Evolutionary conservation across 37 sponge, comb jelly and placozoan species (phyloP).

Genomic region (Geodia barretti): DNA sequence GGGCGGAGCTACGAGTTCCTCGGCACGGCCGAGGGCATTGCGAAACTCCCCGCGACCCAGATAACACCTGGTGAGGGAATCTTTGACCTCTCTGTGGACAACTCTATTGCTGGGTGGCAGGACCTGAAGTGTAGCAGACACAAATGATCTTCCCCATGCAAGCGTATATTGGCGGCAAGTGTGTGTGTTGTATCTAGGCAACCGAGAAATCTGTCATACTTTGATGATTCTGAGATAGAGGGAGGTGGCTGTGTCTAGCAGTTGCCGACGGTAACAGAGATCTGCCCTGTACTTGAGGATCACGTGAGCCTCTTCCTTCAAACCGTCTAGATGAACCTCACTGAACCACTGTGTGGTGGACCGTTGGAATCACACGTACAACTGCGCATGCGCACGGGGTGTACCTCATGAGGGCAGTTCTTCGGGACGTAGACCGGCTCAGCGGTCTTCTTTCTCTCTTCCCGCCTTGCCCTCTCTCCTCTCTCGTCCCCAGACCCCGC

Average conservation of each 20-base stretch:
- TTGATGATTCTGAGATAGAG: no score
- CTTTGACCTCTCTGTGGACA: conserved; percentile 45
- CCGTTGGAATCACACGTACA: no score
- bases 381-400: no score
- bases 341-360: conserved; percentile 31
- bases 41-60: neutral
- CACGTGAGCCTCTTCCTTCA: conserved; percentile 11
- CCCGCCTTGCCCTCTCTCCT: no score
- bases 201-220: no score
- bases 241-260: neutral
- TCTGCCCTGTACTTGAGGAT: conserved; percentile 52
- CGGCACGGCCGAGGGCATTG: conserved; percentile 19
- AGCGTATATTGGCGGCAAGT: no score
- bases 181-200: no score
- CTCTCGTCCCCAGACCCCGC: no score
- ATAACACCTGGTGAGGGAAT: conserved; percentile 42
- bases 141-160: no score
- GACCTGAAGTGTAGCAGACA: neutral
- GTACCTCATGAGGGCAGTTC: neutral
- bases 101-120: conserved; percentile 4
- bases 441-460: no score
- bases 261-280: conserved; percentile 18
- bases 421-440: no score
- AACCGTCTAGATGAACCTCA: neutral
- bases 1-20: conserved; percentile 40